Base-by-base conservation (phyloP, 2,113 vertebrate species). In the Lanius ludovicianus region DNA sequence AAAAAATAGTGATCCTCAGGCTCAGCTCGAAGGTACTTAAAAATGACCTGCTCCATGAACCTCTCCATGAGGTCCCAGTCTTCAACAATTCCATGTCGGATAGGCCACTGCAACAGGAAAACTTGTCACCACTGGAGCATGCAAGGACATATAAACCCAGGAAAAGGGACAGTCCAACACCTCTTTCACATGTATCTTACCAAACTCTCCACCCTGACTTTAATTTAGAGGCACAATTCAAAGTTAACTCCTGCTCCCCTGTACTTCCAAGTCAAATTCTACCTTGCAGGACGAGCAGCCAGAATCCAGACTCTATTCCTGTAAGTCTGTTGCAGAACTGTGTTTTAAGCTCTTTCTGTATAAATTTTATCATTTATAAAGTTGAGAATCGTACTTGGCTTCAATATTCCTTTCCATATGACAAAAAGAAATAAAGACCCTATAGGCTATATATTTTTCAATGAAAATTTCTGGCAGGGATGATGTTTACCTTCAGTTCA, bases 61-160 rank as follows among this genome's bases (percentile, higher is more conserved):
- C 98, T 98, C 88, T 99, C 99, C 99, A 99, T 99, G 65, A 99
- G 98, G 76, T 99, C 99, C 99, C 99, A 99, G 95, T 99, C 98
- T 84, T 99, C 99, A 69, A 98, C 97, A 77, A 98, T 98, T 5
- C 98, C 98, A 77, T 98, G 98, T 93, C 98, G 90, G 75, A 98
- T 98, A 50, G 98, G 98, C 98, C 98, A 98, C 98, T 98, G 88
- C 65, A 93, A 55, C 28, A 89, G 96, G 62, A 95, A 56, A 73
- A 87, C 2, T 2, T 3, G 13, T 87, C 73, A 95, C 13, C 37
- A 17, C 35, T 15, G 49, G 33, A 33, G 15, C 21, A 16, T 5
- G 59, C 30, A 57, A 63, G 35, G 46, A 65, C 39, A 56, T 78
- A 53, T 5, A 89, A 81, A 83, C 9, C 8, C 47, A 50, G 42